Base-by-base conservation (phyloP, 2,113 vertebrate genomes). In the Muntiacus muntjak region DNA sequence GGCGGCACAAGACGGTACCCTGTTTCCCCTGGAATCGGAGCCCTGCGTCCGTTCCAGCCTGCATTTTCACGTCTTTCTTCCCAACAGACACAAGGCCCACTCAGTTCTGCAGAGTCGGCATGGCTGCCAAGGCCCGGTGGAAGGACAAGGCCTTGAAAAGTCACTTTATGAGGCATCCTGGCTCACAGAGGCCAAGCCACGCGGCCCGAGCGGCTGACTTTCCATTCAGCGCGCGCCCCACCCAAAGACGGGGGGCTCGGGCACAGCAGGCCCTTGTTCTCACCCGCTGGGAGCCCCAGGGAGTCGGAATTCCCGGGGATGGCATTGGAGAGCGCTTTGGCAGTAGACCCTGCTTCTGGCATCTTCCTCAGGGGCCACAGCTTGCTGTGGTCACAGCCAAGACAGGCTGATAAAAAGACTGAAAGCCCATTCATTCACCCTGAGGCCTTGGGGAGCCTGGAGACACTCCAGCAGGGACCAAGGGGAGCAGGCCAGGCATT, bases 181-280 rank as follows among this genome's bases (percentile, higher is more conserved):
- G 55, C 95, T 25, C 0, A 0, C 7, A 0, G 86, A 40, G 74
- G 96, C 96, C 93, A 74, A 95, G 94, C 87, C 97, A 95, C 84
- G 12, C 89, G 95, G 97, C 87, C 71, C 0, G 0, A n/a, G 76
- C 36, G 33, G 87, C 97, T 83, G 95, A 93, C 85, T 98, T 91
- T 96, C 97, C 97, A 76, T 54, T 78, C 13, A 7, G 58, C n/a
- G 25, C 40, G 17, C 25, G 4, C 94, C 94, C 95, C 88, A n/a
- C 95, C 92, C 71, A 19, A 25, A 40, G 50, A 28, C 0, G 0
- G 7, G n/a, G 93, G 91, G 60, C 55, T 84, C 54, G 6, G 57
- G 26, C 94, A 97, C 98, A 30, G 54, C 95, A 84, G 71, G 83
- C 33, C 96, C 98, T 98, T 98, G 98, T 98, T 98, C 91, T 88